phyloP scores from a whole-genome alignment of 2,888 invertebrate species.

The Eueremaeus valkanovi region DNA sequence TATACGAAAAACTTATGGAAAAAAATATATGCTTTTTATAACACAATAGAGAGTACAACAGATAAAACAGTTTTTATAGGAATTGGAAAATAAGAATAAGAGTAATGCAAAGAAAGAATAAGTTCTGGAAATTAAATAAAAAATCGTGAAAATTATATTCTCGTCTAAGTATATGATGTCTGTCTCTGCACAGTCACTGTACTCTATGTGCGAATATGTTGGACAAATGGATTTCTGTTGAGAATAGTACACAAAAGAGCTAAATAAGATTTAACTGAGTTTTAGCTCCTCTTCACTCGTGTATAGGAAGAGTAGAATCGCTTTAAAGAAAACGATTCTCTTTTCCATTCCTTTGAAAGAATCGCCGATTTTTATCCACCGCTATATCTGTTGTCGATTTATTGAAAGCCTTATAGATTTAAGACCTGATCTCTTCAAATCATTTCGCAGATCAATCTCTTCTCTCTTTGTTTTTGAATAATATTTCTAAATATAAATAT shows the following conservation, averaged over 20 bases:
- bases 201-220: no score
- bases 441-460: no score
- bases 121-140: not conserved
- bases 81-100: not conserved
- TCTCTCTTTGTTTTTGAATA: no score
- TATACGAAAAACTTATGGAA: not conserved
- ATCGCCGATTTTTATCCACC: no score
- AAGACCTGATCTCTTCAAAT: not conserved
- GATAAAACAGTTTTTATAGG: not conserved
- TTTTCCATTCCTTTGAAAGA: not conserved
- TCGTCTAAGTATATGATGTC: no score
- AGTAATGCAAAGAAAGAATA: not conserved
- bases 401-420: not conserved
- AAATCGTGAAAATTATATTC: not conserved
- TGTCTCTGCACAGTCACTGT: no score
- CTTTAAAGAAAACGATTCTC: not conserved
- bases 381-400: no score
- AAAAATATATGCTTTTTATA: not conserved
- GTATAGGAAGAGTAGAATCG: not conserved
- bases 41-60: not conserved
- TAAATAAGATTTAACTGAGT: conserved; percentile 13
- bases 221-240: conserved; percentile 25
- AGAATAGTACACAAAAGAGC: conserved; percentile 1
- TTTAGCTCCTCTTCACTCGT: not conserved
- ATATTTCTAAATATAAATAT: no score